Percentiles rank a stretch among this genome's conserved stretches.
Evolutionary conservation across 2,797 vertebrate genomes (phyloP).

Genomic region (Capromys pilorides): DNA sequence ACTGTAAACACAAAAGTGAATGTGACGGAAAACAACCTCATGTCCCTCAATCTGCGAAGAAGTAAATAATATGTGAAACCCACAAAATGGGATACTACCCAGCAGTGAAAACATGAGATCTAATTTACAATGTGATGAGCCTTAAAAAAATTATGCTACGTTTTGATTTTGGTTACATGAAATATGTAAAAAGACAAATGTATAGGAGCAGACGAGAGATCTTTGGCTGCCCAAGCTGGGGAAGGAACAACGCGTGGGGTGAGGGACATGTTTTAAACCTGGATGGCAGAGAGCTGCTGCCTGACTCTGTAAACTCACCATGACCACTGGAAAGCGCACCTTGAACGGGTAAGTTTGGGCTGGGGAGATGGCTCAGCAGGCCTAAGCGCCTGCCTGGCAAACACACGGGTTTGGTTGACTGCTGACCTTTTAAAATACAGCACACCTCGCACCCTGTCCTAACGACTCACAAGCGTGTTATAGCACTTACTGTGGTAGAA

Average conservation of each 20-base stretch:
- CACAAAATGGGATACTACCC: not conserved
- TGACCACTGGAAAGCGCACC: not conserved
- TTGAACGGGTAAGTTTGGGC: not conserved
- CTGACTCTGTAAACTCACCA: not conserved
- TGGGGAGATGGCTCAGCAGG: no score
- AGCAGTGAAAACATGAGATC: not conserved
- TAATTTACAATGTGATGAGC: not conserved
- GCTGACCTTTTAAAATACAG: conserved; percentile 29
- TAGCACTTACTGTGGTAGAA: not conserved
- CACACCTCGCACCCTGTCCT: not conserved
- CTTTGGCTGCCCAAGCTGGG: not conserved
- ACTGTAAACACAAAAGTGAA: conserved; percentile 22
- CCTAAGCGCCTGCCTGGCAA: no score
- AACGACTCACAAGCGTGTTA: conserved; percentile 14
- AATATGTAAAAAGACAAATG: conserved; percentile 8
- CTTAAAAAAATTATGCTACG: not conserved
- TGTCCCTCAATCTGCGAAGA: not conserved
- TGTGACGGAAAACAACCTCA: not conserved
- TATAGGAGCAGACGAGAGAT: not conserved
- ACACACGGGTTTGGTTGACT: not conserved
- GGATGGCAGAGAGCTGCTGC: not conserved
- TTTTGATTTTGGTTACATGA: not conserved
- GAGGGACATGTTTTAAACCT: not conserved
- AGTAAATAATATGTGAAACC: not conserved
- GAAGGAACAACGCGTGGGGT: not conserved